Percentiles rank a stretch among this genome's conserved stretches.
Conservation (phyloP, 2,888 invertebrate genomes). For the Gastracanthus pulcherrimus region DNA sequence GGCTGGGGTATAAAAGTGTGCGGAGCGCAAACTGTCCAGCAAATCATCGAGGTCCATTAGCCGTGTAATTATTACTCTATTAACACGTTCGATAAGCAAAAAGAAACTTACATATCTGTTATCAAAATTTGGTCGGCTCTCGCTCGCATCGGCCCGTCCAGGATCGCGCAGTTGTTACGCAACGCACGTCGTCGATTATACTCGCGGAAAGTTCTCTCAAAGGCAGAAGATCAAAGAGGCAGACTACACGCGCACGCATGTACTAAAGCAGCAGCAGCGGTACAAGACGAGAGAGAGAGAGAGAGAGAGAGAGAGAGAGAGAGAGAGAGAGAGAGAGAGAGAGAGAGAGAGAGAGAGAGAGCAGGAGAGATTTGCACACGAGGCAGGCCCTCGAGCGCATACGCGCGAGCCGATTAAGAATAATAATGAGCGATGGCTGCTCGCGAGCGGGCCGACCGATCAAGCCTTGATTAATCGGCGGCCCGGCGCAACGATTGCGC, state of each 20-base stretch:
- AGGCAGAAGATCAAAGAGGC: constrained; percentile 30
- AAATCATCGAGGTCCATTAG: constrained; percentile 30
- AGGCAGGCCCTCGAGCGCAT: constrained; percentile 10
- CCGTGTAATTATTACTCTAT: constrained; percentile 39
- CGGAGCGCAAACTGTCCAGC: constrained; percentile 7
- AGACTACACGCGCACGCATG: too few species aligned
- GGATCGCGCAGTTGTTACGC: constrained; percentile 35
- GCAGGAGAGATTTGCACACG: background rate
- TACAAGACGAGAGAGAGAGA: too few species aligned
- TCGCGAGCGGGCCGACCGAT: constrained; percentile 52
- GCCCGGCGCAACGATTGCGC: constrained; percentile 48
- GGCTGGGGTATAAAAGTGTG: background rate
- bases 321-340: too few species aligned
- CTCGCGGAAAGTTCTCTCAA: constrained; percentile 20
- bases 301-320: too few species aligned
- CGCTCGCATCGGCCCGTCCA: too few species aligned
- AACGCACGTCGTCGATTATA: constrained; percentile 41
- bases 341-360: too few species aligned
- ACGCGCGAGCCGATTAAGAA: constrained; percentile 58
- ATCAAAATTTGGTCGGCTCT: constrained; percentile 1
- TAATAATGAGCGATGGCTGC: constrained; percentile 58
- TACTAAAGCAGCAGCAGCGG: background rate
- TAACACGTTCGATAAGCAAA: background rate
- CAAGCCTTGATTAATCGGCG: constrained; percentile 59
- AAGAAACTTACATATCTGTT: background rate